A percentile compares a stretch with the other conserved stretches of the same genome.
phyloP scores from a whole-genome alignment of 1,140 invertebrate species.

The Zelostemma sp. region DNA sequence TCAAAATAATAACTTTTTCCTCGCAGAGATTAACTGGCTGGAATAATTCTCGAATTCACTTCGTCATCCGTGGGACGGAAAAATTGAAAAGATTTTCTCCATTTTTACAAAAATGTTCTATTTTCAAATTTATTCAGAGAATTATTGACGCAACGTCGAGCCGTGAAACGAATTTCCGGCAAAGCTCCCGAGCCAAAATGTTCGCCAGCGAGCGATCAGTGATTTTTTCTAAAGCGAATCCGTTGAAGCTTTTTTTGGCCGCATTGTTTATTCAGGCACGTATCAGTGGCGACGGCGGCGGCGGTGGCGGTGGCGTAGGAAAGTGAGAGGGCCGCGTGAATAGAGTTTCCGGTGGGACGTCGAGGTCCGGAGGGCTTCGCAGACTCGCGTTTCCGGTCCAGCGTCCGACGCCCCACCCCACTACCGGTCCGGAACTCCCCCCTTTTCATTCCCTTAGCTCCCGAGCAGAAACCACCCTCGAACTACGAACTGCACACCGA shows the following conservation, averaged over 20 bases:
- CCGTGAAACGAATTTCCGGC: slow-evolving; percentile 52
- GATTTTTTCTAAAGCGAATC: slow-evolving; percentile 41
- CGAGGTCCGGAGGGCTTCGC: slow-evolving; percentile 63
- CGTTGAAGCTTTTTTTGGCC: slow-evolving; percentile 49
- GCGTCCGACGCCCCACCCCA: slow-evolving; percentile 58
- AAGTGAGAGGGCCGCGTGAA: slow-evolving; percentile 66
- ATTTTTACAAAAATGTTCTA: no score
- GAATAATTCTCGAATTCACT: no score
- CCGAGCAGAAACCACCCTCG: slow-evolving; percentile 37
- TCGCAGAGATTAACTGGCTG: no score
- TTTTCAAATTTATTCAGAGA: slow-evolving; percentile 6
- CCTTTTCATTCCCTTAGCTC: slow-evolving; percentile 32
- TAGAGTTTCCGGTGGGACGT: slow-evolving; percentile 67
- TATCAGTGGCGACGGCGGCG: slow-evolving; percentile 57
- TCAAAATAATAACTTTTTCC: no score
- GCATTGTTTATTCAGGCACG: slow-evolving; percentile 67
- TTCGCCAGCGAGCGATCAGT: slow-evolving; percentile 21
- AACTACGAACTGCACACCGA: slow-evolving; percentile 20
- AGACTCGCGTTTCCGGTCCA: slow-evolving; percentile 68
- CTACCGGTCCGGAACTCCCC: slow-evolving; percentile 62
- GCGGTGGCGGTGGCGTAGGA: slow-evolving; percentile 53
- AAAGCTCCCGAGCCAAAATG: slow-evolving; percentile 17
- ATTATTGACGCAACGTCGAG: slow-evolving; percentile 30
- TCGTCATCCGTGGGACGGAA: no score
- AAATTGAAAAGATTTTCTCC: no score